phyloP scores from a whole-genome alignment of 2,797 vertebrate genomes.

The Rhincodon typus region DNA sequence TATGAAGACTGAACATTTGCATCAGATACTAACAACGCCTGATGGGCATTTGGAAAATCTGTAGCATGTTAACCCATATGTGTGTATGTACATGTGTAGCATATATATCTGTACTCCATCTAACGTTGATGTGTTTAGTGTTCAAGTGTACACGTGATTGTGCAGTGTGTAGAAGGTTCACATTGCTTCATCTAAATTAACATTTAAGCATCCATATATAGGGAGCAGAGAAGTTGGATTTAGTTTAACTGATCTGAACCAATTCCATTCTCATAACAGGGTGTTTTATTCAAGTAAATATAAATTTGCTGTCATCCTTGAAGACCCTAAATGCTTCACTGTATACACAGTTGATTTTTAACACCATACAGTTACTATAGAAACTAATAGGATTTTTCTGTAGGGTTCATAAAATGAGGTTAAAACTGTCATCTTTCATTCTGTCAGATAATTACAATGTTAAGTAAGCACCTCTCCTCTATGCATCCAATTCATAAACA shows the following conservation, averaged over 20 bases:
- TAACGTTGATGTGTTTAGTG: not conserved
- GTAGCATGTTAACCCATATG: not conserved
- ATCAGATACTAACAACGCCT: not conserved
- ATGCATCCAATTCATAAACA: conserved; percentile 14
- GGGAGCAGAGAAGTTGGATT: not conserved
- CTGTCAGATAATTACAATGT: conserved; percentile 11
- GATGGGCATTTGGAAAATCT: not conserved
- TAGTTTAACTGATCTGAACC: not conserved
- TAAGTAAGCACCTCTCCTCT: not conserved
- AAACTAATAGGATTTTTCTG: conserved; percentile 15
- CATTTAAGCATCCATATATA: not conserved
- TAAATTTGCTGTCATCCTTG: not conserved
- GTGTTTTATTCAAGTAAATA: not conserved
- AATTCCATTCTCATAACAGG: not conserved
- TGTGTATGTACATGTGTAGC: no score
- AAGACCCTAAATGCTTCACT: not conserved
- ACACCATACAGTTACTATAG: conserved; percentile 16
- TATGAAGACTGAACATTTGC: not conserved
- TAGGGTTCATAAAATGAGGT: conserved; percentile 17
- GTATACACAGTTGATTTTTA: not conserved
- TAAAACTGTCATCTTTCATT: conserved; percentile 19
- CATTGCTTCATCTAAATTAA: not conserved
- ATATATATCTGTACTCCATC: no score
- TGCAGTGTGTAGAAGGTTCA: not conserved
- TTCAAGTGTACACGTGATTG: not conserved